phyloP scores from a whole-genome alignment of 2,888 invertebrate genomes.

The Theristus sp. region DNA sequence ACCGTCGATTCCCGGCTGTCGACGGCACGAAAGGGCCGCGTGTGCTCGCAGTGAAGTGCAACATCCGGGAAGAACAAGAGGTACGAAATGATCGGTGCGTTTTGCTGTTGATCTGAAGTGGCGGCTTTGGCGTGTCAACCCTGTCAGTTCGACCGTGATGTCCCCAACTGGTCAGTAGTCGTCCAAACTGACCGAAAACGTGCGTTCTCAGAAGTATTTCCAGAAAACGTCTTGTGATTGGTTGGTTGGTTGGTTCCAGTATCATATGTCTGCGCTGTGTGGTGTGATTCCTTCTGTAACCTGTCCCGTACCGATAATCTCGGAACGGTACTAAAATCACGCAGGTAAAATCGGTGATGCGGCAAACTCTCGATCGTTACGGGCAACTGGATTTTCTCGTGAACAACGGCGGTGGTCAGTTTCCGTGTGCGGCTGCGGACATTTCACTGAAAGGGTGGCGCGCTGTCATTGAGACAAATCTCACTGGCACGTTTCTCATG shows the following conservation, averaged over 20 bases:
- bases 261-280: too few species aligned
- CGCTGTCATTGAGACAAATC: conserved; percentile 38
- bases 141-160: too few species aligned
- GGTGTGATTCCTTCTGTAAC: too few species aligned
- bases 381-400: conserved; percentile 36
- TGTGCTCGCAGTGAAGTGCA: conserved; percentile 31
- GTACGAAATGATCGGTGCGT: conserved; percentile 16
- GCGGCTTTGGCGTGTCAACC: too few species aligned
- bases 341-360: conserved; percentile 17
- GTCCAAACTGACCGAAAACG: too few species aligned
- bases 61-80: conserved; percentile 36
- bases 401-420: conserved; percentile 40
- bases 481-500: conserved; percentile 38
- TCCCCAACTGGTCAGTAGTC: too few species aligned
- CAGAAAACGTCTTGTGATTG: too few species aligned
- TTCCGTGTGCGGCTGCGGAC: conserved; percentile 30
- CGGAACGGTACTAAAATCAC: neutral
- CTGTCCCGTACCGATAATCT: too few species aligned
- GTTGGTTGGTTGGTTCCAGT: too few species aligned
- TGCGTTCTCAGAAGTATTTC: too few species aligned
- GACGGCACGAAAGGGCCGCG: too few species aligned
- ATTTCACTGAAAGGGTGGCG: conserved; percentile 37
- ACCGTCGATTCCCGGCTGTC: conserved; percentile 11
- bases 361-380: conserved; percentile 27
- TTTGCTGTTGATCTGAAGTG: neutral